Evolutionary conservation across 2,113 vertebrate species (phyloP), one percentile per base, ranked within the genome.

Genomic region (Ceuthmochares aereus): DNA sequence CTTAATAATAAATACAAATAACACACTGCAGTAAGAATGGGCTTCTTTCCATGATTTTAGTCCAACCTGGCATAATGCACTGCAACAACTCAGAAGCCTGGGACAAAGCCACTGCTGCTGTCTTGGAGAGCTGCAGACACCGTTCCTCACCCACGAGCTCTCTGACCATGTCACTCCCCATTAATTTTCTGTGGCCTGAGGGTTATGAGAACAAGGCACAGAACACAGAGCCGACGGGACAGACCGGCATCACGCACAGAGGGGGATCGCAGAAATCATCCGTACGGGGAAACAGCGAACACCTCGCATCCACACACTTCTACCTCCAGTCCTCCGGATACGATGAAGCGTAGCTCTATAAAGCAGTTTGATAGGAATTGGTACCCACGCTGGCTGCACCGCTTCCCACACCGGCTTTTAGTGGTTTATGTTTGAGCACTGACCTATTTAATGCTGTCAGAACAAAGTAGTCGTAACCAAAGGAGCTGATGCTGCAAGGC

Each of bases 271-370:
- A 36, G 67, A 32, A 45, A 49, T 27, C 45, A 30, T 30, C 45
- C 20, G 11, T 4, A 22, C 4, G 15, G 63, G 32, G 25, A 21
- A 54, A 42, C 0, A 17, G 43, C 8, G 49, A 54, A 47, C 49
- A 67, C 7, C 42, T 42, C 25, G 0, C 6, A 16, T 7, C 62
- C 45, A 2, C 29, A 1, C 1, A 34, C 27, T 34, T 27, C 10
- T 10, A n/a, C n/a, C n/a, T 13, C 37, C 4, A 19, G 10, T 25
- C 23, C 42, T 54, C 45, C 27, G 70, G 22, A 7, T 8, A 11
- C 1, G 30, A 34, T 10, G 10, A 37, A 12, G 14, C 1, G 0
- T 0, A 42, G 51, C 66, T 72, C 49, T 16, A 10, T 0, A 12
- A 49, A 18, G 62, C 12, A 21, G 18, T 22, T 37, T 1, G 10